Evolutionary conservation across 2,888 invertebrate species (phyloP), one percentile per base, ranked within the genome.

Genomic region (Volucella inanis): DNA sequence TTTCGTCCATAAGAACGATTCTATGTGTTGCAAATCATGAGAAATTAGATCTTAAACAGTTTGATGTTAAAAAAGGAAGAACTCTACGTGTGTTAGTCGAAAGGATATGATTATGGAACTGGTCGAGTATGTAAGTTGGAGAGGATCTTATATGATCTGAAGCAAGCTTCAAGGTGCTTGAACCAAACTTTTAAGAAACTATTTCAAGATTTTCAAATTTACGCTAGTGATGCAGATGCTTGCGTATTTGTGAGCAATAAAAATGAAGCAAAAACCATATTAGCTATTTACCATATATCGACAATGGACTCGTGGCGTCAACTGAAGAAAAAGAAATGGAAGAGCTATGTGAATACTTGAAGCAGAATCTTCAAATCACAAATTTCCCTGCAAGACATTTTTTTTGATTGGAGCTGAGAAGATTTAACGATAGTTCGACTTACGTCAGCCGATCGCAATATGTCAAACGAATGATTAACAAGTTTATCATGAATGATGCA

Each of bases 241-340:
- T 70, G 47, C 18, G 47, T 70, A 22, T 70, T 67, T 41, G 15
- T 47, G 18, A 54, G 54, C 14, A 31, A 43, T 31, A 41, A 41
- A 12, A 52, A 43, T 12, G 70, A 45, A 45, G 75, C 38, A 83
- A 71, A 61, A 54, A 86, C 14, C 61, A 54, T 88, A 10, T 18
- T 88, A 4, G 87, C 83, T 4, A 80, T 88, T 31, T 88, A n/a
- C n/a, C n/a, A n/a, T n/a, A 87, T 74, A 87, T 89, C n/a, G 88
- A 88, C 22, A 3, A 22, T 22, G 22, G 3, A 22, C 22, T 22
- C 18, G 18, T 65, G 8, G 65, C 41, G n/a, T 68, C 68, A 8
- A 67, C n/a, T 18, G 38, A 57, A 1, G 47, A 54, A 12, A n/a
- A 10, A 2, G 39, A 47, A 47, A 70, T 70, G 38, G 22, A 45